These are phyloP conservation scores for Alaudala cheleensis DNA, from an alignment of 2,113 vertebrate genomes.

Conservation along the genomic window DNA sequence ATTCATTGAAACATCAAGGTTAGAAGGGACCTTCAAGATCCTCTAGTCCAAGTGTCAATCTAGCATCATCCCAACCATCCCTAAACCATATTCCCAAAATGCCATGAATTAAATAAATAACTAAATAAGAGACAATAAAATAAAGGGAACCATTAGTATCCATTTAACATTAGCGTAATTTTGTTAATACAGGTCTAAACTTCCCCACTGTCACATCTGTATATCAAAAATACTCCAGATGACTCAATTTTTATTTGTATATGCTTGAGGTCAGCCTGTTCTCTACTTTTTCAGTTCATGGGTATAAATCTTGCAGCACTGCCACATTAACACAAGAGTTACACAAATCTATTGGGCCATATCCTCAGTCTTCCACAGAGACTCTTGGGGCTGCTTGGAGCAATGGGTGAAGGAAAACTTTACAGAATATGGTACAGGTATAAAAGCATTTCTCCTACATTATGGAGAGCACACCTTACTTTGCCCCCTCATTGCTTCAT, in stretches of 20 bases:
- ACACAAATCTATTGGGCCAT: neutral
- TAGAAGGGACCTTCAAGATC: neutral
- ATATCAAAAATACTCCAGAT: neutral
- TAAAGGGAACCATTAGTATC: neutral
- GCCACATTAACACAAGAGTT: neutral
- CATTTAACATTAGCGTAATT: neutral
- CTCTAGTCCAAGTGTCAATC: neutral
- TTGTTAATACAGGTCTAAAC: neutral
- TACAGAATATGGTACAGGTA: neutral
- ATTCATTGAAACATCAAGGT: neutral
- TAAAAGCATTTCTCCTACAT: neutral
- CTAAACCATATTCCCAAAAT: neutral
- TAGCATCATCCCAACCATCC: neutral
- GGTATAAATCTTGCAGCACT: neutral
- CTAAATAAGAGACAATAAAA: neutral
- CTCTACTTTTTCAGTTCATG: neutral
- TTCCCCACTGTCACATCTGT: neutral
- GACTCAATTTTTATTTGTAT: neutral
- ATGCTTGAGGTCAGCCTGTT: neutral
- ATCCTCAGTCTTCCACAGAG: neutral
- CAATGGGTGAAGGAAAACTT: neutral
- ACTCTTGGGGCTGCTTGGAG: neutral
- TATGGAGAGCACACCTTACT: neutral
- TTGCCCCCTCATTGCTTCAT: neutral
- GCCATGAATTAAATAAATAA: neutral